phyloP scores from a whole-genome alignment of 1,140 invertebrate species.

The Batillaria attramentaria region DNA sequence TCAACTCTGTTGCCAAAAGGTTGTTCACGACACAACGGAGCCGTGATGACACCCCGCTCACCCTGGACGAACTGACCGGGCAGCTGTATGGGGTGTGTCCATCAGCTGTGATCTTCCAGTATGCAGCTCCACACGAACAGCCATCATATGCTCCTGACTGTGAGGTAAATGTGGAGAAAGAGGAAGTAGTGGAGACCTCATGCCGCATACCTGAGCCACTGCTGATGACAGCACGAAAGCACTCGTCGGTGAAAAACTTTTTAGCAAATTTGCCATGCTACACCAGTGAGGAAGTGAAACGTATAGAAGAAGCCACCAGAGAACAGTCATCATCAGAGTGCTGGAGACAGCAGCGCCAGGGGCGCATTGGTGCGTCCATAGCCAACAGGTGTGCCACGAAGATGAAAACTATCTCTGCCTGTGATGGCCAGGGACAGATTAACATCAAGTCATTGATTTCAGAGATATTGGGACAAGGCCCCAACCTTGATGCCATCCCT shows the following conservation, averaged over 20 bases:
- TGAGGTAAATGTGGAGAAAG: not conserved
- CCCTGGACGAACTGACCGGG: not conserved
- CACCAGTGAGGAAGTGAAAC: not conserved
- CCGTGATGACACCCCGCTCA: not conserved
- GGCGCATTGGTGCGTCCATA: not conserved
- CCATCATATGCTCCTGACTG: not conserved
- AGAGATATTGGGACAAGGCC: not conserved
- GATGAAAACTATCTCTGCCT: not conserved
- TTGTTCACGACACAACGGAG: not conserved
- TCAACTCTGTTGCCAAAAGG: constrained; percentile 9
- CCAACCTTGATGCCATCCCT: not conserved
- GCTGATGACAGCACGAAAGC: not conserved
- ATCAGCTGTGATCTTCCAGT: not conserved
- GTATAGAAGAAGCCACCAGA: not conserved
- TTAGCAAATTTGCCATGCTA: no score
- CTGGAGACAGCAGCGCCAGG: not conserved
- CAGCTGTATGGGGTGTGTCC: not conserved
- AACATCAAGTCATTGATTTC: not conserved
- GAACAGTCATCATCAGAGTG: constrained; percentile 10
- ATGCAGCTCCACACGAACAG: not conserved
- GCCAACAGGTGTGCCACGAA: not conserved
- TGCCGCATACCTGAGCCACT: not conserved
- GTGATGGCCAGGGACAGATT: not conserved
- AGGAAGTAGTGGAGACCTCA: not conserved
- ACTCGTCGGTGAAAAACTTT: not conserved